Percentiles rank a stretch among this genome's conserved stretches.
These are phyloP conservation scores for Lochmaea capreae DNA, from an alignment of 2,888 invertebrate genomes.

Conservation along the genomic window DNA sequence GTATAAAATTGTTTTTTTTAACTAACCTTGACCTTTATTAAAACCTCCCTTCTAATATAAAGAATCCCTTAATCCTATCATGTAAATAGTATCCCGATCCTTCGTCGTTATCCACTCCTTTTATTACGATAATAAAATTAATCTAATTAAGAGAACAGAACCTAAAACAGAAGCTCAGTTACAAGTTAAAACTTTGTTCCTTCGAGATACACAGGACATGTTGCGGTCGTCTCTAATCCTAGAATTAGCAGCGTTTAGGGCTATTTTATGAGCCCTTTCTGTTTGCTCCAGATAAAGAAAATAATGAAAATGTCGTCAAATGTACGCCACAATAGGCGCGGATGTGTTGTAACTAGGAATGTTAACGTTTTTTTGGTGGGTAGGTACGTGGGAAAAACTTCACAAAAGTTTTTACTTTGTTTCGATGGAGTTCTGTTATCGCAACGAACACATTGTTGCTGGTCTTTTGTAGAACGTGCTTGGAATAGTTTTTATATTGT, in stretches of 20 bases:
- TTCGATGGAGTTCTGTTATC: conserved; percentile 7
- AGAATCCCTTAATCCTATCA: conserved; percentile 25
- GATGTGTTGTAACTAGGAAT: conserved; percentile 12
- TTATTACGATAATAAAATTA: conserved; percentile 36
- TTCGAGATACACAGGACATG: conserved; percentile 37
- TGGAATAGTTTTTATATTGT: neutral
- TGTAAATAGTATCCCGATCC: conserved; percentile 33
- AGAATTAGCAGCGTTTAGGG: conserved; percentile 45
- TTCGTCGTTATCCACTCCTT: conserved; percentile 27
- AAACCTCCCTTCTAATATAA: neutral
- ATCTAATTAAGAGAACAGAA: conserved; percentile 39
- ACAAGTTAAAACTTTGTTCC: conserved; percentile 33
- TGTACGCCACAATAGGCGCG: conserved; percentile 25
- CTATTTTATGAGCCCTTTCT: conserved; percentile 41
- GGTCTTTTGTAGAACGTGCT: neutral
- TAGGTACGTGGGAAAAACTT: neutral
- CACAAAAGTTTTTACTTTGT: conserved; percentile 11
- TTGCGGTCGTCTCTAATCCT: conserved; percentile 43
- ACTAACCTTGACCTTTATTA: conserved; percentile 7
- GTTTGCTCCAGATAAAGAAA: conserved; percentile 42
- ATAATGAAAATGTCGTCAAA: conserved; percentile 39
- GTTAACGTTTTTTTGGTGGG: conserved; percentile 3
- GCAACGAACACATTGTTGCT: conserved; percentile 8
- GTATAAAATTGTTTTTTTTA: neutral
- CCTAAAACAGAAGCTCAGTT: conserved; percentile 32